A percentile compares a stretch with the other conserved stretches of the same genome.
These are phyloP conservation scores for Melanaphis sacchari DNA, from an alignment of 1,140 invertebrate genomes.

Conservation along the genomic window DNA sequence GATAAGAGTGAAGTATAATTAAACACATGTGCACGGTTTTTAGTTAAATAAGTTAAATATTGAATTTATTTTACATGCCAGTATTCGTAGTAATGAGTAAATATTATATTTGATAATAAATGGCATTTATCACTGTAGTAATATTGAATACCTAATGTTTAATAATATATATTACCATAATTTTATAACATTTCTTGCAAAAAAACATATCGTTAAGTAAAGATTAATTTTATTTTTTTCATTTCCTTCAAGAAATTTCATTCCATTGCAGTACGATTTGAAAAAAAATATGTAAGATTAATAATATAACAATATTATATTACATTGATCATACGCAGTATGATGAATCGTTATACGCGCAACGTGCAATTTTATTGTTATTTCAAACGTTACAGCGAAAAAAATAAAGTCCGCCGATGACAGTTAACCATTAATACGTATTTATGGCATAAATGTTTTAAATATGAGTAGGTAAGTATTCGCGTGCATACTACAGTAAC, in stretches of 20 bases:
- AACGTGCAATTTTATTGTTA: not conserved
- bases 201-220: not conserved
- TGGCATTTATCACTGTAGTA: not conserved
- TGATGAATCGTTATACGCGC: not conserved
- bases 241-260: not conserved
- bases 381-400: not conserved
- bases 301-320: not conserved
- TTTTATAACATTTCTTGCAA: not conserved
- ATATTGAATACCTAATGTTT: not conserved
- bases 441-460: not conserved
- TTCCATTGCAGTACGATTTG: not conserved
- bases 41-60: not conserved
- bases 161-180: not conserved
- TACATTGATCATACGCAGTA: not conserved
- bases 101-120: not conserved
- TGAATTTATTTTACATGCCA: not conserved
- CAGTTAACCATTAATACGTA: not conserved
- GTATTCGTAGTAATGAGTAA: no score
- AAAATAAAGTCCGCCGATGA: not conserved
- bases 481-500: no score
- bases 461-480: not conserved
- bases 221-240: not conserved
- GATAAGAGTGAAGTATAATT: not conserved
- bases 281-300: constrained; percentile 4
- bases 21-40: not conserved